These are phyloP conservation scores for Drosophila bipectinata DNA, from an alignment of 1,140 invertebrate species.

Conservation along the genomic window DNA sequence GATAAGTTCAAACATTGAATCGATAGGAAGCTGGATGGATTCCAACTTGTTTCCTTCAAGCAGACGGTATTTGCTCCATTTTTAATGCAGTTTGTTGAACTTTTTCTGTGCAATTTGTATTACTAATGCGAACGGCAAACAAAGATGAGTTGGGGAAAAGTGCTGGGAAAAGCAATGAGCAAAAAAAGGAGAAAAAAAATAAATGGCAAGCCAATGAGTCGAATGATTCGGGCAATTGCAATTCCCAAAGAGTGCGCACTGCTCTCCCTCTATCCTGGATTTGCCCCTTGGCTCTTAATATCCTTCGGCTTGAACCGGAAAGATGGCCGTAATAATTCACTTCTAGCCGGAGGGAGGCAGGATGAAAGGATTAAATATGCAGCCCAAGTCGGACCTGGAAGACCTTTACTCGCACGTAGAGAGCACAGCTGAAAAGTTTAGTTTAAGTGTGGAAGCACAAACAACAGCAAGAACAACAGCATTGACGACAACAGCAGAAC, in stretches of 20 bases:
- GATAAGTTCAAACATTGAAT: constrained; percentile 9
- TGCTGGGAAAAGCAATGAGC: constrained; percentile 8
- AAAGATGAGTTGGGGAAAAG: constrained; percentile 46
- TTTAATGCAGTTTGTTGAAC: constrained; percentile 73
- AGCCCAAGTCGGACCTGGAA: constrained; percentile 52
- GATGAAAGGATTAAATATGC: constrained; percentile 69
- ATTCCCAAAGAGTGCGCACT: constrained; percentile 40
- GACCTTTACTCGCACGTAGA: constrained; percentile 45
- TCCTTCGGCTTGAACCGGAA: constrained; percentile 30
- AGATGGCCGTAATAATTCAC: constrained; percentile 73
- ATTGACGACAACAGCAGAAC: constrained; percentile 30
- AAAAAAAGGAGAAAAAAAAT: not conserved
- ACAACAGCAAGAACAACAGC: constrained; percentile 6
- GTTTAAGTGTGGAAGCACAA: constrained; percentile 33
- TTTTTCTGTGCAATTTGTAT: constrained; percentile 64
- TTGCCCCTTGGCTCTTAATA: not conserved
- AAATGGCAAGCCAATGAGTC: constrained; percentile 65
- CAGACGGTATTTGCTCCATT: constrained; percentile 48
- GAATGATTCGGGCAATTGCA: constrained; percentile 74
- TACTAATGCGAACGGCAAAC: constrained; percentile 63
- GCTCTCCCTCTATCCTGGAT: not conserved
- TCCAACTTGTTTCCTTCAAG: not conserved
- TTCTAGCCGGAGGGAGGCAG: constrained; percentile 35
- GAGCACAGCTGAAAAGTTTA: constrained; percentile 45
- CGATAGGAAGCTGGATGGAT: constrained; percentile 8